Percentiles rank a stretch among this genome's conserved stretches.
Evolutionary conservation across 2,113 vertebrate genomes (phyloP).

Genomic region (Pogonocichla stellata): DNA sequence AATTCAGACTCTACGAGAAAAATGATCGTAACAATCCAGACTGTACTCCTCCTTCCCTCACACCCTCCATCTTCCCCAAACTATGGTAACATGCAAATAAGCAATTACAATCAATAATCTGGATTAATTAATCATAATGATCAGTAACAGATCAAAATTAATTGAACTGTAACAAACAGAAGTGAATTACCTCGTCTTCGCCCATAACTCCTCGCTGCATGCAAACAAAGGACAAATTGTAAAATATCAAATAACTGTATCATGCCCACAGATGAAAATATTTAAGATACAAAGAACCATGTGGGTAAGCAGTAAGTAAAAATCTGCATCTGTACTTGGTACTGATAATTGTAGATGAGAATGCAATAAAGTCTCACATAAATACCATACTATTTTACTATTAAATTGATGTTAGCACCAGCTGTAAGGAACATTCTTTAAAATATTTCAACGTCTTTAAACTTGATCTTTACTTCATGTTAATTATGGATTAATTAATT

Average conservation of each 20-base stretch:
- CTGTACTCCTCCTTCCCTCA: background rate
- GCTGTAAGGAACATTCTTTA: background rate
- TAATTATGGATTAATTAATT: background rate
- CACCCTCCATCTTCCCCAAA: background rate
- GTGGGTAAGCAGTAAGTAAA: constrained; percentile 50
- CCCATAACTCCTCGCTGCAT: constrained; percentile 99
- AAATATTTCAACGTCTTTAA: background rate
- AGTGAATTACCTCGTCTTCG: constrained; percentile 97
- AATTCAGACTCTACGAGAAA: constrained; percentile 17
- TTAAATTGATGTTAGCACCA: background rate
- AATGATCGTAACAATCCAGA: constrained; percentile 1
- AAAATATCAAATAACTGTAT: constrained; percentile 72
- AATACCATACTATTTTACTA: background rate
- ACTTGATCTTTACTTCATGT: background rate
- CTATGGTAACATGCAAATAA: constrained; percentile 41
- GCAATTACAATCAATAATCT: constrained; percentile 26
- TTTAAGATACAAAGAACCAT: constrained; percentile 45
- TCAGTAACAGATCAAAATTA: constrained; percentile 70
- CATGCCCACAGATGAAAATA: constrained; percentile 66
- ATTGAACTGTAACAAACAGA: constrained; percentile 76
- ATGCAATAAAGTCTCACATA: background rate
- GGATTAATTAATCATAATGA: constrained; percentile 65
- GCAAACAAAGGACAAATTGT: constrained; percentile 90
- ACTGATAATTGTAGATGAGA: background rate
- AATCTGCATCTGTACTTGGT: background rate